Conservation (phyloP, 1,140 invertebrate species). For the Mactra quadrangularis region DNA sequence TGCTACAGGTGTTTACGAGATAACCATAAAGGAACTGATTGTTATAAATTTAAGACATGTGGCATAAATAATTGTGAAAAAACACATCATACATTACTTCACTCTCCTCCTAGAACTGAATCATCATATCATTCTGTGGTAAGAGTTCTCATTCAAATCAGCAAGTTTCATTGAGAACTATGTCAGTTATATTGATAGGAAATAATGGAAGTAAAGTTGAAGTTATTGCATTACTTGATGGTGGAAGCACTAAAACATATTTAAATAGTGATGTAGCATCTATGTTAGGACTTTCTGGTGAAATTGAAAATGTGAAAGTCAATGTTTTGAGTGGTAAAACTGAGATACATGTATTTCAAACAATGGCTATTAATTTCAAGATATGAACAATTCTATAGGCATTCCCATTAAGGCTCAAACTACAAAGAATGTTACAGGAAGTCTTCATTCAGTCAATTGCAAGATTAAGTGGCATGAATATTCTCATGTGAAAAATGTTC, state of each 20-base stretch:
- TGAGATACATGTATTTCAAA: not conserved
- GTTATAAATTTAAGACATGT: not conserved
- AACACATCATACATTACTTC: constrained; percentile 15
- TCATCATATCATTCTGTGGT: not conserved
- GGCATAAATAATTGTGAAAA: not conserved
- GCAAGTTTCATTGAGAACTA: constrained; percentile 2
- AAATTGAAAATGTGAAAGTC: not conserved
- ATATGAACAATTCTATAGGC: not conserved
- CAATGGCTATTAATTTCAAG: not conserved
- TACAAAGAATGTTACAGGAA: not conserved
- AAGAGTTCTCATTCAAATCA: not conserved
- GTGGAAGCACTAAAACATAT: constrained; percentile 21
- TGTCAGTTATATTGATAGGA: not conserved
- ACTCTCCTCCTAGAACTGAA: not conserved
- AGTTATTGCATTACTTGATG: constrained; percentile 25
- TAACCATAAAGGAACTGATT: not conserved
- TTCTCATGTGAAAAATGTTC: constrained; percentile 6
- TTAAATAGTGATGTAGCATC: constrained; percentile 10
- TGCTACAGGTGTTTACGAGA: no score
- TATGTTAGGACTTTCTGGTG: not conserved
- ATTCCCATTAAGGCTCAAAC: not conserved
- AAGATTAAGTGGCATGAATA: not conserved
- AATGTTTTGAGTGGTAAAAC: constrained; percentile 11
- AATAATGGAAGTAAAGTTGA: not conserved
- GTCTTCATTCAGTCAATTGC: constrained; percentile 2